Conservation (phyloP, 2,113 vertebrate genomes). For the Chamaea fasciata region DNA sequence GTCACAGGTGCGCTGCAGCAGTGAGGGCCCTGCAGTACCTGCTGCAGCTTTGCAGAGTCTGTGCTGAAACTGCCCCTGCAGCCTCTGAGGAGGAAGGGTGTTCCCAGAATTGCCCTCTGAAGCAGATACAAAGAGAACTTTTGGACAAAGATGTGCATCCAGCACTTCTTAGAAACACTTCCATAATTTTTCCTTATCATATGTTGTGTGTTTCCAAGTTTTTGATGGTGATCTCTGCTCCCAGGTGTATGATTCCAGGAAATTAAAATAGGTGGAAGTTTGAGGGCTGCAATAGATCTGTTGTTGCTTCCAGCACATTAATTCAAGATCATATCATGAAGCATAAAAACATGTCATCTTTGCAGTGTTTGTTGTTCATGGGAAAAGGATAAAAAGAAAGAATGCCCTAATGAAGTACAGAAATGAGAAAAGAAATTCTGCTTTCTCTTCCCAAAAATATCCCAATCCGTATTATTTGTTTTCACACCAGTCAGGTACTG, state of each 20-base stretch:
- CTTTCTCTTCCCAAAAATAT: not conserved
- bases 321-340: not conserved
- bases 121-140: not conserved
- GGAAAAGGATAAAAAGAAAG: not conserved
- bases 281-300: rapidly evolving
- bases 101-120: not conserved
- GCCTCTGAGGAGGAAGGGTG: not conserved
- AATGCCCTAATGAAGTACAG: not conserved
- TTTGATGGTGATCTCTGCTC: not conserved
- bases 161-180: not conserved
- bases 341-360: not conserved
- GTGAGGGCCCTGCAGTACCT: not conserved
- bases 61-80: not conserved
- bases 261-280: not conserved
- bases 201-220: not conserved
- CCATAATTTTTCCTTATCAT: not conserved
- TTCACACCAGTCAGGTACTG: not conserved
- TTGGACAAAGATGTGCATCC: not conserved
- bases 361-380: not conserved
- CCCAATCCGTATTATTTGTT: not conserved
- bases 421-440: not conserved
- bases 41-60: not conserved
- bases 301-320: not conserved
- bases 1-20: not conserved
- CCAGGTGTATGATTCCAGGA: not conserved